These are phyloP conservation scores for Oxyscelio sp. DNA, from an alignment of 2,888 invertebrate species.

Conservation along the genomic window DNA sequence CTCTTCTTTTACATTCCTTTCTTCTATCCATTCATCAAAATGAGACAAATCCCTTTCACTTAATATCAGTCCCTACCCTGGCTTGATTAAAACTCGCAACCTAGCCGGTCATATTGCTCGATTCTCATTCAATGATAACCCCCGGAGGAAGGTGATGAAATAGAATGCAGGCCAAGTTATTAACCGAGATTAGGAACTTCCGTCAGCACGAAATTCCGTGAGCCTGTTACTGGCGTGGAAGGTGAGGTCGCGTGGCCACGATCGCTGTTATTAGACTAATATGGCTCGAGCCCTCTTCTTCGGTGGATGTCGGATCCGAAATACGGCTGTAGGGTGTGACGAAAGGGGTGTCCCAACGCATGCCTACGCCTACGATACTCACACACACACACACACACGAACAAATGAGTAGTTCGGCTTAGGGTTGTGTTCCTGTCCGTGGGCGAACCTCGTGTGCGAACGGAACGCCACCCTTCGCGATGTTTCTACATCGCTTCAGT, in stretches of 20 bases:
- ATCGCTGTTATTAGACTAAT: conserved; percentile 77
- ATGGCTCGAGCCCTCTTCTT: conserved; percentile 50
- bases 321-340: conserved; percentile 79
- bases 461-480: conserved; percentile 79
- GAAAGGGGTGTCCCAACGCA: conserved; percentile 79
- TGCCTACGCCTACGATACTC: conserved; percentile 71
- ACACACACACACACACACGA: conserved; percentile 59
- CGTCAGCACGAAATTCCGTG: conserved; percentile 73
- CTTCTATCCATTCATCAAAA: too few species aligned
- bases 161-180: conserved; percentile 60
- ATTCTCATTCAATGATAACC: neutral
- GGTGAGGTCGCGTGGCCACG: conserved; percentile 76
- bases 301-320: conserved; percentile 37
- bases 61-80: neutral
- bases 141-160: conserved; percentile 15
- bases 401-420: conserved; percentile 1
- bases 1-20: too few species aligned
- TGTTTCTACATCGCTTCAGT: conserved; percentile 82
- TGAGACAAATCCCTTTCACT: too few species aligned
- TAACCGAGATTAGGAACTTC: conserved; percentile 77
- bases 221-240: conserved; percentile 67
- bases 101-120: neutral
- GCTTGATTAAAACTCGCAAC: neutral
- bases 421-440: conserved; percentile 16
- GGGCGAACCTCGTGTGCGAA: conserved; percentile 74